Evolutionary conservation across 1,140 invertebrate species (phyloP).

Genomic region (Euura lappo): DNA sequence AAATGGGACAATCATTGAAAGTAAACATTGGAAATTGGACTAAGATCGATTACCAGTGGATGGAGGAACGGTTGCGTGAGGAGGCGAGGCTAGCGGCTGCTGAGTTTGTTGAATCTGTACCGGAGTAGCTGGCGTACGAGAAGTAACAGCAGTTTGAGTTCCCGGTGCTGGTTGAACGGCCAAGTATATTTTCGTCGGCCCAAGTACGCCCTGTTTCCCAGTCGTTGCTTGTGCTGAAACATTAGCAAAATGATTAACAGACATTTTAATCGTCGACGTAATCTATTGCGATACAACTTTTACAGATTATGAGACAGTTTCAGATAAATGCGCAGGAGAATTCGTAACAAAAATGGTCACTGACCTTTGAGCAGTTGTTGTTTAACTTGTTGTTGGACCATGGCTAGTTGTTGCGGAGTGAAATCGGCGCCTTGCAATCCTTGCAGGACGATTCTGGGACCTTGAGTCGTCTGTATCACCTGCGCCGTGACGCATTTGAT

Average conservation of each 20-base stretch:
- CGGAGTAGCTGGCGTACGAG: slow-evolving; percentile 39
- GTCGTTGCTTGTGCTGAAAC: slow-evolving; percentile 76
- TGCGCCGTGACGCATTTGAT: slow-evolving; percentile 86
- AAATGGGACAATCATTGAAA: background rate
- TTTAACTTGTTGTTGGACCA: slow-evolving; percentile 87
- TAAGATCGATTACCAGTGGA: slow-evolving; percentile 13
- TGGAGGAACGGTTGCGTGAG: slow-evolving; percentile 14
- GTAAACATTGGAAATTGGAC: background rate
- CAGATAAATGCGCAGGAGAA: too few relatives aligned
- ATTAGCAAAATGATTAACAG: slow-evolving; percentile 19
- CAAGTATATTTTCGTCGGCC: slow-evolving; percentile 84
- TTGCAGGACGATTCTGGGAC: slow-evolving; percentile 83
- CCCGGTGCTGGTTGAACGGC: slow-evolving; percentile 73
- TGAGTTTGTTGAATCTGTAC: slow-evolving; percentile 27
- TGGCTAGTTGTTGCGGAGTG: slow-evolving; percentile 76
- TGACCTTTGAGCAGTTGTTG: slow-evolving; percentile 84
- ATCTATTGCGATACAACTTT: slow-evolving; percentile 16
- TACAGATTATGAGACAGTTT: background rate
- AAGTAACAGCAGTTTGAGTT: slow-evolving; percentile 30
- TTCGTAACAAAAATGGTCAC: background rate
- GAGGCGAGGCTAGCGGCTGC: slow-evolving; percentile 43
- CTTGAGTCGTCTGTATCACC: slow-evolving; percentile 82
- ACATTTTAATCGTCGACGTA: slow-evolving; percentile 27
- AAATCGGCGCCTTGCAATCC: slow-evolving; percentile 82
- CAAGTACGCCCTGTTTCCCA: slow-evolving; percentile 80